phyloP scores from a whole-genome alignment of 2,797 vertebrate species.

The Chloroceryle amazona region DNA sequence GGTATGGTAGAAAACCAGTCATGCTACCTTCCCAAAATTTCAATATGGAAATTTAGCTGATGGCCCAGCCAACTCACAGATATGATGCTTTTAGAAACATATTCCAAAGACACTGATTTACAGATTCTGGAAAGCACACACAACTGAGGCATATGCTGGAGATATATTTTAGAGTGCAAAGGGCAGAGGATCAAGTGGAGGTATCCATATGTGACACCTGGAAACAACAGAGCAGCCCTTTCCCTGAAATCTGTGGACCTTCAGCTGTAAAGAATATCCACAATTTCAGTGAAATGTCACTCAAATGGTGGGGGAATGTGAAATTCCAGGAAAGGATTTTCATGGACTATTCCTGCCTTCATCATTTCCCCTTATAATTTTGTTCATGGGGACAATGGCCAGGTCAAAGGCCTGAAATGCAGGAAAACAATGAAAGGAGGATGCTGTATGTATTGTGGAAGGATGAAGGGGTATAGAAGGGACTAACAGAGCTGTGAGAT shows the following conservation, averaged over 20 bases:
- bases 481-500: neutral
- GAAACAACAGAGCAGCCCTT: neutral
- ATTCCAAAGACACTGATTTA: neutral
- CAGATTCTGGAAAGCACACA: fast-evolving
- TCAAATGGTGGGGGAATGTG: no score
- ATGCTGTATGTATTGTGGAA: neutral
- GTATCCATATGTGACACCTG: neutral
- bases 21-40: neutral
- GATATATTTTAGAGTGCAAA: neutral
- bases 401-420: neutral
- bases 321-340: neutral
- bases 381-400: neutral
- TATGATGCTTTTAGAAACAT: neutral
- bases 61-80: neutral
- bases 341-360: neutral
- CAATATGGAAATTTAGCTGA: neutral
- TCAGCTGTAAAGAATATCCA: neutral
- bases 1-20: neutral
- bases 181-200: neutral
- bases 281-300: neutral
- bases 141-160: neutral
- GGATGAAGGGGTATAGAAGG: neutral
- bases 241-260: neutral
- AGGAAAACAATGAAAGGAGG: neutral
- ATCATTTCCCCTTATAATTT: neutral